Evolutionary conservation across 2,113 vertebrate genomes (phyloP).

Genomic region (Empidonax alnorum): DNA sequence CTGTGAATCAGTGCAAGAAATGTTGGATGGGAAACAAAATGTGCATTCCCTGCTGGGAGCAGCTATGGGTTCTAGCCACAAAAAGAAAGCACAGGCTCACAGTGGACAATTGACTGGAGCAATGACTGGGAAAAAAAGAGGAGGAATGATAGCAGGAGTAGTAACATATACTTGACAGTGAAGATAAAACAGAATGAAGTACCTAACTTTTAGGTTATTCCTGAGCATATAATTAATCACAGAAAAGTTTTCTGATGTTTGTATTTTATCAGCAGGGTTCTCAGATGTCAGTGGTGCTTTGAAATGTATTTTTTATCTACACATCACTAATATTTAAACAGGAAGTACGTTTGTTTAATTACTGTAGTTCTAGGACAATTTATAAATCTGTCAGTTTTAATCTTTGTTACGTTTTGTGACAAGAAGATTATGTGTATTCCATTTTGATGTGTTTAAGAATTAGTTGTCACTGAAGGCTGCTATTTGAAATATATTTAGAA

Average conservation of each 20-base stretch:
- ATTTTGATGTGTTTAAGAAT: constrained; percentile 33
- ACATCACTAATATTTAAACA: not conserved
- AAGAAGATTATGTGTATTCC: constrained; percentile 7
- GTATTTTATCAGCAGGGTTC: not conserved
- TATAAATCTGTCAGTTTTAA: constrained; percentile 26
- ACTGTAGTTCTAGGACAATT: not conserved
- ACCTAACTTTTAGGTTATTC: not conserved
- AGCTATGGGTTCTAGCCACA: not conserved
- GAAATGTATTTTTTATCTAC: not conserved
- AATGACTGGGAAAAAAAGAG: not conserved
- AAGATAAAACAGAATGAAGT: not conserved
- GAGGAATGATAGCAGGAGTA: not conserved
- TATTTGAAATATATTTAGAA: constrained; percentile 28
- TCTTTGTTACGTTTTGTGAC: constrained; percentile 6
- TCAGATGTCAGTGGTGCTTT: not conserved
- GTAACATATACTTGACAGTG: not conserved
- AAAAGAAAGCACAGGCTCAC: not conserved
- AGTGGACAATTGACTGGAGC: not conserved
- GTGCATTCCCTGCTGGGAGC: not conserved
- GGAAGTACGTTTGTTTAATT: constrained; percentile 25
- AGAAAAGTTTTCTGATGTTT: not conserved
- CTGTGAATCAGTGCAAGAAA: not conserved
- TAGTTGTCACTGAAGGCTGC: constrained; percentile 8
- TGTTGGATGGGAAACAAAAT: not conserved
- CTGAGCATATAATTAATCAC: not conserved